Percentiles rank a stretch among this genome's conserved stretches.
Conservation (phyloP, 1,140 invertebrate species). For the Drosophila baimaii region DNA sequence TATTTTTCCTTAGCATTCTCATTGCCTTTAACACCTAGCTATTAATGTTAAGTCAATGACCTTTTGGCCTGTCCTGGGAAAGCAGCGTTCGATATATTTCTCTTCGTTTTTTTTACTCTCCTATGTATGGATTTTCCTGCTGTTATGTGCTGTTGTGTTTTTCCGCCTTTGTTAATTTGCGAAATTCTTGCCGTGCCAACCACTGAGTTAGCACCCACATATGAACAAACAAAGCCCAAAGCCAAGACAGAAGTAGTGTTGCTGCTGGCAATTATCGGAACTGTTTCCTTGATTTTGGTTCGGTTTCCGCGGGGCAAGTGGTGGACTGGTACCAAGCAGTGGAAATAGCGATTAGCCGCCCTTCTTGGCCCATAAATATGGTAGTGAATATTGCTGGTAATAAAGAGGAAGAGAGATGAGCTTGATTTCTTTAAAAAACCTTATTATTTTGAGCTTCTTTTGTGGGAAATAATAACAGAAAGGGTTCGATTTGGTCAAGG, state of each 20-base stretch:
- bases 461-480: background rate
- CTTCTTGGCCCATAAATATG: conserved; percentile 4
- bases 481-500: background rate
- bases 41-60: conserved; percentile 47
- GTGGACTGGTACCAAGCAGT: background rate
- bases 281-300: conserved; percentile 34
- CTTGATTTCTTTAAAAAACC: background rate
- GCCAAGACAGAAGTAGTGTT: conserved; percentile 33
- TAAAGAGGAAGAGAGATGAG: background rate
- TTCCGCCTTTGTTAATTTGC: conserved; percentile 64
- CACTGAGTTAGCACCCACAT: conserved; percentile 65
- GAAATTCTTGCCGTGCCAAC: conserved; percentile 66
- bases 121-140: conserved; percentile 53
- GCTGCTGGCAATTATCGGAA: conserved; percentile 49
- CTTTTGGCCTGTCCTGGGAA: conserved; percentile 48
- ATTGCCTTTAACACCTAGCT: conserved; percentile 53
- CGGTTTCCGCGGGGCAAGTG: conserved; percentile 2
- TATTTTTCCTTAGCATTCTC: conserved; percentile 35
- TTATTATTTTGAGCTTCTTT: background rate
- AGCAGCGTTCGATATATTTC: conserved; percentile 20
- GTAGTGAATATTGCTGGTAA: background rate
- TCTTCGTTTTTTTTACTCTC: background rate
- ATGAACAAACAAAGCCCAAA: conserved; percentile 27
- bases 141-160: conserved; percentile 30
- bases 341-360: conserved; percentile 7